phyloP scores from a whole-genome alignment of 1,140 invertebrate genomes.

The Cyphomyrmex costatus region DNA sequence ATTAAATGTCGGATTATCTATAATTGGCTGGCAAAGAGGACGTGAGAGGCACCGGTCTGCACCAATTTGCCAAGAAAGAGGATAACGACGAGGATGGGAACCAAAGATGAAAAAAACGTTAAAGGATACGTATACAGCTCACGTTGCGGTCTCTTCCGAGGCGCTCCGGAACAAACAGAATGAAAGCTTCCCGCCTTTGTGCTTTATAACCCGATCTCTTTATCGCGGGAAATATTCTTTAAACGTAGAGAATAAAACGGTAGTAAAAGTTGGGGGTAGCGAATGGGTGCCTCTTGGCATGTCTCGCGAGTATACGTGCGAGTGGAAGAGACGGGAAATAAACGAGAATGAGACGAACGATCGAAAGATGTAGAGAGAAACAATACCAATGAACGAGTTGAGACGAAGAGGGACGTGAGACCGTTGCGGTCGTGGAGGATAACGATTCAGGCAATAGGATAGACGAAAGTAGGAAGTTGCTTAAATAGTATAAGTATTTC shows the following conservation, averaged over 20 bases:
- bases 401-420: constrained; percentile 47
- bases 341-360: constrained; percentile 23
- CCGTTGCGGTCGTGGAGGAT: constrained; percentile 56
- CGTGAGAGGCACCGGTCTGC: constrained; percentile 10
- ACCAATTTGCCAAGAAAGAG: constrained; percentile 49
- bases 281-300: constrained; percentile 71
- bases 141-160: constrained; percentile 81
- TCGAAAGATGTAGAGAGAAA: constrained; percentile 7
- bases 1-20: constrained; percentile 70
- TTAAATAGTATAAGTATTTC: constrained; percentile 18
- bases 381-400: constrained; percentile 18
- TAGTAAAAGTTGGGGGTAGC: constrained; percentile 79
- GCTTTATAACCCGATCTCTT: constrained; percentile 82
- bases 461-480: not conserved
- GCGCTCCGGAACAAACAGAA: constrained; percentile 82
- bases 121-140: constrained; percentile 80
- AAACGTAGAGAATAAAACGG: constrained; percentile 83
- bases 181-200: constrained; percentile 81
- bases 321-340: not conserved
- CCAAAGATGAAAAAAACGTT: constrained; percentile 50
- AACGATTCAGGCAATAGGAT: constrained; percentile 72
- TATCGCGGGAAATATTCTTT: constrained; percentile 84
- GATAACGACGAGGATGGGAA: constrained; percentile 34
- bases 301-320: constrained; percentile 45
- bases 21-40: constrained; percentile 63